Evolutionary conservation across 92 coral and sea anemone genomes (phyloP).

Genomic region (Phenganax subtilis): DNA sequence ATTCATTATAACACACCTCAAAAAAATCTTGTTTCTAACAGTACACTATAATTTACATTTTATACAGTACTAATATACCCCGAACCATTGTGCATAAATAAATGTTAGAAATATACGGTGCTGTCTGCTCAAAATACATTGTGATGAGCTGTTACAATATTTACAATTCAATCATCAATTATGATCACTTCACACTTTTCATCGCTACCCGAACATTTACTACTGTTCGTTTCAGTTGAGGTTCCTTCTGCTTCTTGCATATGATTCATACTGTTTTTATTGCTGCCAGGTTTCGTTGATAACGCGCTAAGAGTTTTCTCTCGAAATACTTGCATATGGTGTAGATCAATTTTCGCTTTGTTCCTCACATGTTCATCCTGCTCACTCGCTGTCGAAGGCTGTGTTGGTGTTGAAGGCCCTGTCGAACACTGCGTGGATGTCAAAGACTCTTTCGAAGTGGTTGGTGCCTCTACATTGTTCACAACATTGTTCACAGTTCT

Average conservation of each 20-base stretch:
- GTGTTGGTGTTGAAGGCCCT: background rate
- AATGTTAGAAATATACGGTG: too few relatives aligned
- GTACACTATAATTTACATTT: too few relatives aligned
- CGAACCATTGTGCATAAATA: too few relatives aligned
- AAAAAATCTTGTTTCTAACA: too few relatives aligned
- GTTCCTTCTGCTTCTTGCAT: background rate
- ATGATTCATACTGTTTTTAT: background rate
- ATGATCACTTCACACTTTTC: constrained; percentile 1
- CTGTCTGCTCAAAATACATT: too few relatives aligned
- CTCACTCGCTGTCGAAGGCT: background rate
- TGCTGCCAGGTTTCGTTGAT: background rate
- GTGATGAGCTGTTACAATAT: background rate
- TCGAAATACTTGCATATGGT: constrained; percentile 10
- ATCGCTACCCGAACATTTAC: background rate
- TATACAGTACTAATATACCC: too few relatives aligned
- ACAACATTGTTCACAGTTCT: background rate
- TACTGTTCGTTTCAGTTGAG: too few relatives aligned
- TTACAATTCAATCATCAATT: constrained; percentile 9
- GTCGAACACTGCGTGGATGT: background rate
- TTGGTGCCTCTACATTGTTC: background rate
- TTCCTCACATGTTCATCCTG: background rate
- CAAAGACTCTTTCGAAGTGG: background rate
- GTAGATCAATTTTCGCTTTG: background rate
- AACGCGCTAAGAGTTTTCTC: constrained; percentile 20
- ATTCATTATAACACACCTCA: too few relatives aligned